A percentile compares a stretch with the other conserved stretches of the same genome.
Evolutionary conservation across 2,113 vertebrate species (phyloP).

Genomic region (Xenopus laevis): DNA sequence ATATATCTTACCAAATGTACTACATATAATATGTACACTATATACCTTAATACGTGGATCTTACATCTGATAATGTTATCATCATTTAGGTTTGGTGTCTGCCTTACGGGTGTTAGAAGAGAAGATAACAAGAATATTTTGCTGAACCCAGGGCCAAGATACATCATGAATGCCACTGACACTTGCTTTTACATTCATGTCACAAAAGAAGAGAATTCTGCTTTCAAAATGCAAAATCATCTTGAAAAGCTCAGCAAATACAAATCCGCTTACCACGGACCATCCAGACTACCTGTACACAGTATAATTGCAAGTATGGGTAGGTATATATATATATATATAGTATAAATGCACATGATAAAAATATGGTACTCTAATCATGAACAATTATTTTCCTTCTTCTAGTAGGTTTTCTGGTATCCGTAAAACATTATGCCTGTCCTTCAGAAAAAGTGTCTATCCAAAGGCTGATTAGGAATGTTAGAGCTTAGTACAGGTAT

Average conservation of each 20-base stretch:
- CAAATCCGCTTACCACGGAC: conserved; percentile 72
- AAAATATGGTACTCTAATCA: too few species aligned
- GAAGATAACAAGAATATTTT: conserved; percentile 95
- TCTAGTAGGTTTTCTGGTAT: too few species aligned
- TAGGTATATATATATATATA: conserved; percentile 66
- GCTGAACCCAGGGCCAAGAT: conserved; percentile 89
- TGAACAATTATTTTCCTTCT: too few species aligned
- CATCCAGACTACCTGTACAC: conserved; percentile 86
- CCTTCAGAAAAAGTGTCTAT: too few species aligned
- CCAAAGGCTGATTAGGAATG: too few species aligned
- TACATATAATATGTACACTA: too few species aligned
- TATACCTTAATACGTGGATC: too few species aligned
- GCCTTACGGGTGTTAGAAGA: conserved; percentile 89
- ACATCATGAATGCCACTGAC: conserved; percentile 85
- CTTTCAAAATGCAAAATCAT: conserved; percentile 87
- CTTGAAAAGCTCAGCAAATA: conserved; percentile 65
- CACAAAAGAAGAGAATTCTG: conserved; percentile 96
- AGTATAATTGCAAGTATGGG: conserved; percentile 95
- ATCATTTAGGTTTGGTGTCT: conserved; percentile 85
- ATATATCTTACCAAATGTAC: too few species aligned
- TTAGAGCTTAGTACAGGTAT: too few species aligned
- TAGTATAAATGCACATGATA: neutral
- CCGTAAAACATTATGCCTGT: too few species aligned
- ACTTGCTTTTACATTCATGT: conserved; percentile 95
- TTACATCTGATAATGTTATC: conserved; percentile 30